Conservation (phyloP, 2,797 vertebrate species). For the Smutsia temminckii region DNA sequence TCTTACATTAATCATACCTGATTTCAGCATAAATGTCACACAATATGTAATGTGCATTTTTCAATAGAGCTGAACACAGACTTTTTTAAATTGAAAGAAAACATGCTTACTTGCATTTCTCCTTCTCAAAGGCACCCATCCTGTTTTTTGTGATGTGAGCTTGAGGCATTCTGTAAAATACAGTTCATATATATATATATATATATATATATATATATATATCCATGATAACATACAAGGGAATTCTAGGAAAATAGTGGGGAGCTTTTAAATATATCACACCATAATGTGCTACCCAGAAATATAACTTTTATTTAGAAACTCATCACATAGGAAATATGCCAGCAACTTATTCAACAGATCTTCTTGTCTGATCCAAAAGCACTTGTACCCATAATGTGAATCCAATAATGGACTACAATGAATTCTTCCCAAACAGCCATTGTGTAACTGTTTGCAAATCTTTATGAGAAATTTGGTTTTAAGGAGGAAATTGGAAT, state of each 20-base stretch:
- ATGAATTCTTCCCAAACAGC: conserved; percentile 56
- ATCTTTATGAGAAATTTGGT: conserved; percentile 62
- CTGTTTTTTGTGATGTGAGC: background rate
- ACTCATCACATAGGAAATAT: background rate
- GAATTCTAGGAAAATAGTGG: background rate
- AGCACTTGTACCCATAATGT: background rate
- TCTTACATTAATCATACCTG: conserved; percentile 46
- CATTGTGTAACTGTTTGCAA: conserved; percentile 14
- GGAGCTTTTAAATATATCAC: background rate
- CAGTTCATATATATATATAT: background rate
- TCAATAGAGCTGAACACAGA: background rate
- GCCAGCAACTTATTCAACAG: background rate
- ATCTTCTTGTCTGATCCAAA: background rate
- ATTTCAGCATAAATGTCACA: conserved; percentile 67
- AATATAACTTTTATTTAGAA: background rate
- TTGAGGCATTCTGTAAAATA: background rate
- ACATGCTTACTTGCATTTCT: background rate
- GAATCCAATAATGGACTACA: conserved; percentile 47
- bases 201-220: too few relatives aligned
- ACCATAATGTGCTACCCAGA: background rate
- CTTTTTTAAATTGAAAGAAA: conserved; percentile 15
- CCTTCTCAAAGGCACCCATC: background rate
- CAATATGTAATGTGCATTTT: conserved; percentile 28
- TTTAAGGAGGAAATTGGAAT: conserved; percentile 69
- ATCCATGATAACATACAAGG: background rate